phyloP scores from a whole-genome alignment of 2,113 vertebrate genomes.

The Caloenas nicobarica region DNA sequence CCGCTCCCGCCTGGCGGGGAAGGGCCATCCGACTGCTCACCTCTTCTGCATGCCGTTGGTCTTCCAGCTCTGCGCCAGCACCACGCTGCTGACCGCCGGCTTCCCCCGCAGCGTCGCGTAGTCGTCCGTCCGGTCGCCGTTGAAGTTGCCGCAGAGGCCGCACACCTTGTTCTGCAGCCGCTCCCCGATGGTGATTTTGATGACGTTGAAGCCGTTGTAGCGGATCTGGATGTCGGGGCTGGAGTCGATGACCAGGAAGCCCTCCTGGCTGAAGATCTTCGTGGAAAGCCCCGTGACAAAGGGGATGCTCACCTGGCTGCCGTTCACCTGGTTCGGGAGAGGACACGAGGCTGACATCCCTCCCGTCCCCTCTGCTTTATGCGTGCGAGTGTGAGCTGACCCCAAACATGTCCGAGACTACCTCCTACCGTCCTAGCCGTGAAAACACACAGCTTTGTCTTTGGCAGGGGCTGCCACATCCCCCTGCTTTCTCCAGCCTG shows the following conservation, averaged over 20 bases:
- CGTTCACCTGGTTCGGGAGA: conserved; percentile 82
- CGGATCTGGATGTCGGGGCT: conserved; percentile 92
- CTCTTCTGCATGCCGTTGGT: conserved; percentile 99
- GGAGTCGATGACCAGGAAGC: conserved; percentile 95
- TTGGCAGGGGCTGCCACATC: too few species aligned
- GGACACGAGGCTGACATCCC: fast-evolving
- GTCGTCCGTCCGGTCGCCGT: conserved; percentile 90
- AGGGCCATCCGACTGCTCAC: conserved; percentile 61
- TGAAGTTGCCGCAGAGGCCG: conserved; percentile 97
- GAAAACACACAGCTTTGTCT: not conserved
- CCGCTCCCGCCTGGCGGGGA: not conserved
- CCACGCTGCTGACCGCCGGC: conserved; percentile 87
- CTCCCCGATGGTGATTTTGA: conserved; percentile 91
- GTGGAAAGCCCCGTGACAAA: conserved; percentile 93
- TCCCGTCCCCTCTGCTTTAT: fast-evolving
- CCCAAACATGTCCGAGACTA: fast-evolving
- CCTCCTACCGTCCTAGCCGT: too few species aligned
- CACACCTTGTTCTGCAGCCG: conserved; percentile 98
- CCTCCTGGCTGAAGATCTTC: conserved; percentile 91
- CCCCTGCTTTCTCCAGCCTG: too few species aligned
- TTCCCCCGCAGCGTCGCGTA: conserved; percentile 93
- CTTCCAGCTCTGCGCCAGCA: conserved; percentile 98
- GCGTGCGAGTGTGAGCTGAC: fast-evolving
- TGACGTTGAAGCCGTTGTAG: conserved; percentile 94
- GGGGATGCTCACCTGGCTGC: conserved; percentile 90